A percentile compares a stretch with the other conserved stretches of the same genome.
Evolutionary conservation across 2,888 invertebrate species (phyloP).

Genomic region (Pardosa pseudoannulata): DNA sequence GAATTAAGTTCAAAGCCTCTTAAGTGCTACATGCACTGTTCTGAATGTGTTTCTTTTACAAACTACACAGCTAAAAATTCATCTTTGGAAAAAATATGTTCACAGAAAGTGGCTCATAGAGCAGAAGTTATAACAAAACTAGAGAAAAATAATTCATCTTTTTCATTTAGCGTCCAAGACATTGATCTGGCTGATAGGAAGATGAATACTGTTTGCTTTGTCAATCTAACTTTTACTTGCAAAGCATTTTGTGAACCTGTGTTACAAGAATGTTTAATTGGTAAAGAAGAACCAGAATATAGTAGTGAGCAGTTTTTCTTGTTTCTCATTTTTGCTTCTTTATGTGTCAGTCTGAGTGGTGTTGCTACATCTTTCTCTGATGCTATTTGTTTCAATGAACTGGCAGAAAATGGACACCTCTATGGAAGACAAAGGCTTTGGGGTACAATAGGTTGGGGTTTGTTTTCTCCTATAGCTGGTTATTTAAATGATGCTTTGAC

Average conservation of each 20-base stretch:
- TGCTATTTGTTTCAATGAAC: conserved; percentile 89
- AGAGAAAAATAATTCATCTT: conserved; percentile 31
- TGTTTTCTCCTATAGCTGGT: conserved; percentile 86
- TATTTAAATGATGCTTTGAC: conserved; percentile 83
- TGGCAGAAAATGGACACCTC: conserved; percentile 86
- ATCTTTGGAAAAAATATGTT: conserved; percentile 22
- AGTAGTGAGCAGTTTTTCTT: conserved; percentile 83
- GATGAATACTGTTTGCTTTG: conserved; percentile 62
- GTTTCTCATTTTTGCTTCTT: conserved; percentile 85
- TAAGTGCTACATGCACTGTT: conserved; percentile 53
- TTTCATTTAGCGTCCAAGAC: conserved; percentile 29
- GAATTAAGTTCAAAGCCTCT: conserved; percentile 28
- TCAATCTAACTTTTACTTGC: conserved; percentile 43
- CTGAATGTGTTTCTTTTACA: conserved; percentile 30
- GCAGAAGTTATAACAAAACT: conserved; percentile 23
- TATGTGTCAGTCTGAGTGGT: conserved; percentile 90
- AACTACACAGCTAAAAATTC: conserved; percentile 4
- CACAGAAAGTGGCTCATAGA: conserved; percentile 32
- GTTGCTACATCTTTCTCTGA: conserved; percentile 92
- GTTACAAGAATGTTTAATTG: conserved; percentile 58
- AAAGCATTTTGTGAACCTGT: conserved; percentile 49
- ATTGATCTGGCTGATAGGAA: conserved; percentile 28
- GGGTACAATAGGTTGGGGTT: conserved; percentile 92
- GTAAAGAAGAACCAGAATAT: conserved; percentile 60
- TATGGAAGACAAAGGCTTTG: conserved; percentile 92